Base-by-base conservation (phyloP, 2,888 invertebrate species). In the Lithosia quadra region DNA sequence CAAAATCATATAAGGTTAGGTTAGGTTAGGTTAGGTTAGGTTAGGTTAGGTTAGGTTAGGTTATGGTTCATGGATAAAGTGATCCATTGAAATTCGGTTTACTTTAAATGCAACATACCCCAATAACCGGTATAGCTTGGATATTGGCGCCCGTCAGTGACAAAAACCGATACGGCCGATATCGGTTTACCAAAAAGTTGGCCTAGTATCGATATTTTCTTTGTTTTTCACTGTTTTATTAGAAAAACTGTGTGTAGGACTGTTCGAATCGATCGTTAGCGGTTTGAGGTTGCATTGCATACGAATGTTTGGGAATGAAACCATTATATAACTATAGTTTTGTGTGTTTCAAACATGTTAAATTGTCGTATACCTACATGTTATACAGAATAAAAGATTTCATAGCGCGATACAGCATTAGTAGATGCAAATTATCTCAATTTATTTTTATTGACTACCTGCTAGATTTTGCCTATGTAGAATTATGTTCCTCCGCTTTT, bases 81-180 rank as follows among this genome's bases (percentile, higher is more conserved):
- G 61, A 39, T 70, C 61, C 18, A 59, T 33, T 11, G 18, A 71
- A 77, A 77, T 63, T 74, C 67, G 39, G 65, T 71, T 67, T 60
- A 68, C 68, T 73, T 71, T 75, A 70, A 76, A 81, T 75, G 73
- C 77, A 81, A 77, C 74, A 75, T 71, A 77, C 80, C 79, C 74
- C 68, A 77, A 80, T 79, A 76, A 74, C 72, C 73, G 72, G 28
- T 28, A 28, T 28, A 28, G 75, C 75, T 75, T 76, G 73, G 80
- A 81, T 83, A 80, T 77, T 73, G 74, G 73, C 63, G 74, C 67
- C 80, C 75, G 67, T 53, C 63, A 76, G 81, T 80, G 78, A 78
- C 77, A 75, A 71, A 72, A 75, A 78, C 69, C 64, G 60, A 57
- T 60, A 10, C 43, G 21, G 28, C 24, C 39, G 21, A 60, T 64